A percentile compares a stretch with the other conserved stretches of the same genome.
These are phyloP conservation scores for Caenorhabditis sinica DNA, from an alignment of 2,888 invertebrate species.

Conservation along the genomic window DNA sequence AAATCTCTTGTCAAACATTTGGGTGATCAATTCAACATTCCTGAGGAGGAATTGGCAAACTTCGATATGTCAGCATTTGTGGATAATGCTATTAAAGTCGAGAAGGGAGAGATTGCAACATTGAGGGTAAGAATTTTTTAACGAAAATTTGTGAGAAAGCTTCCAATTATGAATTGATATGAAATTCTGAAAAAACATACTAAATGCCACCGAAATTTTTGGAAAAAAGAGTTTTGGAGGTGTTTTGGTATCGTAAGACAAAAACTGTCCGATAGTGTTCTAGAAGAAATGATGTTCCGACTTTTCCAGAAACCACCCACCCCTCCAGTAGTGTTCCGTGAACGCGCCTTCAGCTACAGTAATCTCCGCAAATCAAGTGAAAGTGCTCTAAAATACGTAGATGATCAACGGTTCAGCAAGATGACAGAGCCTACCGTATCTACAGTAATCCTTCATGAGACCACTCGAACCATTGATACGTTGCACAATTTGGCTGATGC, in stretches of 20 bases:
- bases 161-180: too few species aligned
- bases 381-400: slow-evolving; percentile 66
- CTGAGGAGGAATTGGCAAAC: slow-evolving; percentile 74
- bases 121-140: slow-evolving; percentile 34
- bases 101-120: slow-evolving; percentile 64
- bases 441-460: slow-evolving; percentile 46
- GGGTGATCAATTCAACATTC: slow-evolving; percentile 82
- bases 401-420: slow-evolving; percentile 67
- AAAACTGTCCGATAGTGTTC: too few species aligned
- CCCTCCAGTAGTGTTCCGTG: slow-evolving; percentile 64
- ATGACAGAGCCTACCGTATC: slow-evolving; percentile 49
- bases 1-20: slow-evolving; percentile 80
- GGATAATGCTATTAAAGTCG: slow-evolving; percentile 80
- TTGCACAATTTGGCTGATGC: slow-evolving; percentile 52
- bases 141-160: neutral
- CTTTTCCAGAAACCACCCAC: slow-evolving; percentile 52
- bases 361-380: slow-evolving; percentile 71
- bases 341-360: slow-evolving; percentile 71
- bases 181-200: neutral
- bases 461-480: slow-evolving; percentile 62
- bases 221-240: too few species aligned
- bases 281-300: too few species aligned
- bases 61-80: slow-evolving; percentile 81
- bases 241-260: too few species aligned
- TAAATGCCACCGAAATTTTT: neutral